Conservation (phyloP, 2,113 vertebrate genomes). For the Micronycteris hirsuta region DNA sequence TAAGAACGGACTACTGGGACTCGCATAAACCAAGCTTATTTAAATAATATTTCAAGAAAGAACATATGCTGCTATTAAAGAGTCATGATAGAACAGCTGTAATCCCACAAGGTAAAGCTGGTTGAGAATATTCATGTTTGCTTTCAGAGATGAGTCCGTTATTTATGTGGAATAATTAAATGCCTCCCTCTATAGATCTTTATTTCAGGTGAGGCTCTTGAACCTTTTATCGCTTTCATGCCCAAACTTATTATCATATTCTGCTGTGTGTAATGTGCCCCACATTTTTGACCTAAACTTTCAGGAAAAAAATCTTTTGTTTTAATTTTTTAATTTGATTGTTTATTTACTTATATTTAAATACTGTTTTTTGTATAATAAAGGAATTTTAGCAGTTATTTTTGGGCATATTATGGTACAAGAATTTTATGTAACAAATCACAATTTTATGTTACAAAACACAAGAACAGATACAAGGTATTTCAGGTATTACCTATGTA, state of each 20-base stretch:
- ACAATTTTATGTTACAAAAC: too few species aligned
- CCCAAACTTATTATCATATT: not conserved
- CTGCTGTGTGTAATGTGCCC: too few species aligned
- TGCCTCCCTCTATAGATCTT: not conserved
- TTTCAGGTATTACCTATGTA: too few species aligned
- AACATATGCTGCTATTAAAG: conserved; percentile 51
- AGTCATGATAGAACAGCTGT: conserved; percentile 44
- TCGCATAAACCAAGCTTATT: conserved; percentile 45
- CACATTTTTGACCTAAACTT: too few species aligned
- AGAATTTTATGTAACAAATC: too few species aligned
- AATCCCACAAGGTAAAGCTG: conserved; percentile 31
- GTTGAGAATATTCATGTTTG: conserved; percentile 40
- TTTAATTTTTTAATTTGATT: too few species aligned
- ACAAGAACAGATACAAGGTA: too few species aligned
- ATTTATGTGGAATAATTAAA: conserved; percentile 23
- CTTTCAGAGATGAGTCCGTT: not conserved
- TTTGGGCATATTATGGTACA: too few species aligned
- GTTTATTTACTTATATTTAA: too few species aligned
- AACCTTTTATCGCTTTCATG: not conserved
- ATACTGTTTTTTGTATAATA: too few species aligned
- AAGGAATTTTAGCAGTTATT: too few species aligned
- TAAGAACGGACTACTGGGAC: not conserved
- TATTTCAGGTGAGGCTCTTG: not conserved
- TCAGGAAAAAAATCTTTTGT: too few species aligned
- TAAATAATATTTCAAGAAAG: conserved; percentile 51